phyloP scores from a whole-genome alignment of 2,113 vertebrate species.

The Salvator merianae region DNA sequence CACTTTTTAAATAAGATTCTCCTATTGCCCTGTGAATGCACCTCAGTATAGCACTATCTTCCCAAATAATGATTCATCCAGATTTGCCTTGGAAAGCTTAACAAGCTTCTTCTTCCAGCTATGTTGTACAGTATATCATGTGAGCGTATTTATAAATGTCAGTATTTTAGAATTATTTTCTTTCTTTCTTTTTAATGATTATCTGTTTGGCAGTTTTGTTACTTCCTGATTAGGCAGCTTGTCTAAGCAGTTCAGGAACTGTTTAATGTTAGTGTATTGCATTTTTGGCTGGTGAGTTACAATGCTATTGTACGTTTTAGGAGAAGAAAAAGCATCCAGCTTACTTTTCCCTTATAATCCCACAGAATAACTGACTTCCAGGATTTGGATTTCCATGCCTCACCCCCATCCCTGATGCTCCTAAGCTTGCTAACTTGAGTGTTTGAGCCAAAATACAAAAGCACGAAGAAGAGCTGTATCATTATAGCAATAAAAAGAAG shows the following conservation, averaged over 20 bases:
- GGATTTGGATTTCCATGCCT: background rate
- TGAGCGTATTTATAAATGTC: background rate
- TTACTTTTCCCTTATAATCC: background rate
- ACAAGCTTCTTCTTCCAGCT: constrained; percentile 21
- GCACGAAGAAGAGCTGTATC: background rate
- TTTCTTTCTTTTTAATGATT: background rate
- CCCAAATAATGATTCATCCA: background rate
- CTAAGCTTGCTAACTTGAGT: background rate
- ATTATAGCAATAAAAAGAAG: background rate
- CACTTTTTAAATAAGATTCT: background rate
- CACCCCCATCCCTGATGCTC: background rate
- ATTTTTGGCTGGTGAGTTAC: constrained; percentile 13
- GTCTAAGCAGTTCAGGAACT: constrained; percentile 15
- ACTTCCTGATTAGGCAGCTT: background rate
- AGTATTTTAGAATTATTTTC: background rate
- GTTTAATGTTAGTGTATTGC: background rate
- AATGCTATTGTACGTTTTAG: constrained; percentile 11
- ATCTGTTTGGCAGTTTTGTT: background rate
- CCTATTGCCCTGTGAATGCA: background rate
- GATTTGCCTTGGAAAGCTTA: background rate
- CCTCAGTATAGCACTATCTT: background rate
- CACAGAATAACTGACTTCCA: background rate
- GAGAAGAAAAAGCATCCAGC: background rate
- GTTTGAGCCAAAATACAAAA: background rate
- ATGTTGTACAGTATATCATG: background rate